Conservation (phyloP, 2,113 vertebrate genomes). For the Cettia cetti region DNA sequence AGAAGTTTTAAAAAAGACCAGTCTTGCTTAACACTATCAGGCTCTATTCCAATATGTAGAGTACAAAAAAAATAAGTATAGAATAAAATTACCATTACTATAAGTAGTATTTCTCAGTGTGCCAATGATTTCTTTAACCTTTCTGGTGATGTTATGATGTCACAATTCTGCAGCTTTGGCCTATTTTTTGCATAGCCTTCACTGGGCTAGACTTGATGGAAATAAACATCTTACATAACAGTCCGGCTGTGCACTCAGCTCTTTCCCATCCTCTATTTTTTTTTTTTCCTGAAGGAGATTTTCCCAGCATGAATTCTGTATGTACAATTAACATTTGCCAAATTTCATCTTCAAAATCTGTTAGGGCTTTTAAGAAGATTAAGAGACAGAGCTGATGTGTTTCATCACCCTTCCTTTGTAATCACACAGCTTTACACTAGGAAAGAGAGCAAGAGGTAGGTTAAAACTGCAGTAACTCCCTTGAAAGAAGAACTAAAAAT, state of each 20-base stretch:
- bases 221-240: constrained; percentile 81
- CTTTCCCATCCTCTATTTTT: not conserved
- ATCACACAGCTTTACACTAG: constrained; percentile 50
- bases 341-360: constrained; percentile 68
- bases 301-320: constrained; percentile 68
- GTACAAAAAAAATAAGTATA: not conserved
- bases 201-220: constrained; percentile 57
- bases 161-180: constrained; percentile 59
- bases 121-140: constrained; percentile 21
- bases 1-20: not conserved
- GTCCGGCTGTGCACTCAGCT: constrained; percentile 62
- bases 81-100: not conserved
- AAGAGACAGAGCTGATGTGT: constrained; percentile 30
- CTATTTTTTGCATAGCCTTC: constrained; percentile 69
- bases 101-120: not conserved
- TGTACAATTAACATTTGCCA: constrained; percentile 68
- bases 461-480: constrained; percentile 51
- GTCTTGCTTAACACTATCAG: not conserved
- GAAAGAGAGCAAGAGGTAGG: constrained; percentile 16
- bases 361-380: constrained; percentile 65
- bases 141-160: constrained; percentile 50
- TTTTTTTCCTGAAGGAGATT: constrained; percentile 56
- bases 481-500: constrained; percentile 35
- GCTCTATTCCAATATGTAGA: not conserved
- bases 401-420: constrained; percentile 3